phyloP scores from a whole-genome alignment of 92 coral and sea anemone genomes.

The Paramuricea clavata region DNA sequence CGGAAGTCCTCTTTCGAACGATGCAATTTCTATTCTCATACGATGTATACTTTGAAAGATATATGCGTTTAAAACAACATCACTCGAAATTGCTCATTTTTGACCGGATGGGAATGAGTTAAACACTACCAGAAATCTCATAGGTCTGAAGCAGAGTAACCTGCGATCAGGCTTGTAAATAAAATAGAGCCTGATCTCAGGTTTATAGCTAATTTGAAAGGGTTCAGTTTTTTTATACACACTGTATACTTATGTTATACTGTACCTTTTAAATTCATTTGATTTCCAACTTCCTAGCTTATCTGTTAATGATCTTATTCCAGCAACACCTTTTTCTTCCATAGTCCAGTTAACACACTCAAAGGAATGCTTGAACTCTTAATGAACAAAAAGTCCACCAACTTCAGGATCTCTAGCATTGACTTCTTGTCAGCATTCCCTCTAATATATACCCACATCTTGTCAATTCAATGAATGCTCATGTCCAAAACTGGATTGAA shows the following conservation, averaged over 20 bases:
- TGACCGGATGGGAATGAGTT: no score
- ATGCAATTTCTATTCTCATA: no score
- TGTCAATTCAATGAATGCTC: conserved; percentile 65
- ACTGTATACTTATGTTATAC: conserved; percentile 7
- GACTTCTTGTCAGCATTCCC: neutral
- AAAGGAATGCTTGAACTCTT: neutral
- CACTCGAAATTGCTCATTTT: no score
- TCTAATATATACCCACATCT: conserved; percentile 44
- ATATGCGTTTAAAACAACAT: no score
- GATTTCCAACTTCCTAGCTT: conserved; percentile 83
- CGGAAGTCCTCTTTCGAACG: no score
- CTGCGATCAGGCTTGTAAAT: no score
- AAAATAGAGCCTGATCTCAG: no score
- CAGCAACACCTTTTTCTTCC: conserved; percentile 75
- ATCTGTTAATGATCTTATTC: conserved; percentile 64
- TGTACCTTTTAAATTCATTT: conserved; percentile 78
- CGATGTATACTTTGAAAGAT: no score
- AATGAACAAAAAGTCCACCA: conserved; percentile 24
- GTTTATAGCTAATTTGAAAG: no score
- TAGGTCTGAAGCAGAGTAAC: no score
- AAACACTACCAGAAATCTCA: no score
- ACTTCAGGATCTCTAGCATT: conserved; percentile 18
- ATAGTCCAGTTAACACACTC: conserved; percentile 53
- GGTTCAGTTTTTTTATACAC: no score
- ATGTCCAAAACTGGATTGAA: conserved; percentile 78